Percentiles rank a stretch among this genome's conserved stretches.
Evolutionary conservation across 1,140 invertebrate genomes (phyloP).

Genomic region (Sycophaga agraensis): DNA sequence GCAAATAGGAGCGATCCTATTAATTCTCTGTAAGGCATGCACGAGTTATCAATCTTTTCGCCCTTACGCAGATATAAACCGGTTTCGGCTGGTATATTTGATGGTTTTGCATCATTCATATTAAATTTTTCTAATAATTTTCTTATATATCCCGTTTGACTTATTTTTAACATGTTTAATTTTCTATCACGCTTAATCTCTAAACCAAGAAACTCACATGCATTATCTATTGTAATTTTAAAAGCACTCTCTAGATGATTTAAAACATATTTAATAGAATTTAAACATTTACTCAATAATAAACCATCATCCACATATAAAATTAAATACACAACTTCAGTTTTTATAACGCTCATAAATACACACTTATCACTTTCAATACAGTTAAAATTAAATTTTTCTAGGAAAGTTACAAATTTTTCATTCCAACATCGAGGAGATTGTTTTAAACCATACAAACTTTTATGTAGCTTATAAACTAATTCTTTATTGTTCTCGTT

Average conservation of each 20-base stretch:
- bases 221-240: too few relatives aligned
- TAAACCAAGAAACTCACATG: too few relatives aligned
- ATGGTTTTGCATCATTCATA: neutral
- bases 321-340: neutral
- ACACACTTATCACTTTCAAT: too few relatives aligned
- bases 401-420: too few relatives aligned
- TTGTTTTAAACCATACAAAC: slow-evolving; percentile 50
- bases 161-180: slow-evolving; percentile 4
- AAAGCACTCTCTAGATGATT: slow-evolving; percentile 32
- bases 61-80: neutral
- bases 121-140: neutral
- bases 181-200: slow-evolving; percentile 37
- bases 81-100: neutral
- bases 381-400: too few relatives aligned
- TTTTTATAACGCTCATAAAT: slow-evolving; percentile 20
- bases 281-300: slow-evolving; percentile 33
- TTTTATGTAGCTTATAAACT: slow-evolving; percentile 40
- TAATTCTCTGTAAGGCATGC: too few relatives aligned
- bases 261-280: slow-evolving; percentile 32
- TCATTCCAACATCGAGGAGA: too few relatives aligned
- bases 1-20: too few relatives aligned
- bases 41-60: too few relatives aligned
- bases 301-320: slow-evolving; percentile 42
- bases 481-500: slow-evolving; percentile 6
- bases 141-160: neutral